Evolutionary conservation across 2,888 invertebrate species (phyloP).

Genomic region (Rosalia funebris): DNA sequence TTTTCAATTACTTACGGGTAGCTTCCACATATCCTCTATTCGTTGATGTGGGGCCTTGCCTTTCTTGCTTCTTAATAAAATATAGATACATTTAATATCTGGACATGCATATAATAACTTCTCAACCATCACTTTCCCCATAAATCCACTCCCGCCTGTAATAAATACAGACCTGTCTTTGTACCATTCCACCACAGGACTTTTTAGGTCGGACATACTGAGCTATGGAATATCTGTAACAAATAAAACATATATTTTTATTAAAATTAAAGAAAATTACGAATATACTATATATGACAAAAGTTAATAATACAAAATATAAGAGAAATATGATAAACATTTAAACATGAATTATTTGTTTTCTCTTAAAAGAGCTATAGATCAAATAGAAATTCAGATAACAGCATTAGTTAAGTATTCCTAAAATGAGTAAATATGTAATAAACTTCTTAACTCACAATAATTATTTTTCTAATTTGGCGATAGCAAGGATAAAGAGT

Average conservation of each 20-base stretch:
- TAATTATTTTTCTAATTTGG: too few species aligned
- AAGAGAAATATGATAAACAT: too few species aligned
- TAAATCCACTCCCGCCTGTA: slow-evolving; percentile 55
- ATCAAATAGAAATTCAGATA: too few species aligned
- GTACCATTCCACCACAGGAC: slow-evolving; percentile 51
- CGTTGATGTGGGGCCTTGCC: slow-evolving; percentile 68
- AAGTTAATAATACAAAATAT: too few species aligned
- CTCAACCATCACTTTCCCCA: slow-evolving; percentile 56
- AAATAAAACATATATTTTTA: neutral
- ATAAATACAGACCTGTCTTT: slow-evolving; percentile 49
- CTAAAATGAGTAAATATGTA: too few species aligned
- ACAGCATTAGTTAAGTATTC: too few species aligned
- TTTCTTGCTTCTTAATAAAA: slow-evolving; percentile 80
- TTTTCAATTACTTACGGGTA: slow-evolving; percentile 65
- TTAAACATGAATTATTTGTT: too few species aligned
- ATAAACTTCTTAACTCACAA: too few species aligned
- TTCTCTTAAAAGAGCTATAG: too few species aligned
- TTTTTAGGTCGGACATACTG: slow-evolving; percentile 34
- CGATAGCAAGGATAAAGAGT: too few species aligned
- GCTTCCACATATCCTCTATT: slow-evolving; percentile 65
- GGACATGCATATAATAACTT: slow-evolving; percentile 68
- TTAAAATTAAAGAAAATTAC: too few species aligned
- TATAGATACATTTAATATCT: slow-evolving; percentile 77
- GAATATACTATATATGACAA: too few species aligned
- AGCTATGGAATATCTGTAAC: slow-evolving; percentile 2